phyloP scores from a whole-genome alignment of 37 sponge, comb jelly and placozoan species.

The Beroe ovata region DNA sequence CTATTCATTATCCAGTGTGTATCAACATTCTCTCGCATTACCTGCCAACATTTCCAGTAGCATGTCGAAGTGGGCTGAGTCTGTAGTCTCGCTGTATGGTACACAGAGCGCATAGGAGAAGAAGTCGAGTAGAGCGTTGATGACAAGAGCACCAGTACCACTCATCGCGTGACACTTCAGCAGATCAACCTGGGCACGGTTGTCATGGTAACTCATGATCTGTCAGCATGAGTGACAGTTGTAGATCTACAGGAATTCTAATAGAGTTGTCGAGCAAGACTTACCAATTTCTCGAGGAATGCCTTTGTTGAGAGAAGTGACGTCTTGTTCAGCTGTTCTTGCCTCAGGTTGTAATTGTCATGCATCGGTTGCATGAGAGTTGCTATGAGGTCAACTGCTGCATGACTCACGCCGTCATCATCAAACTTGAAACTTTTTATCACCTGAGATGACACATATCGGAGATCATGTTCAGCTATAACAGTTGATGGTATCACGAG shows the following conservation, averaged over 20 bases:
- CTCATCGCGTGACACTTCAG: constrained; percentile 17
- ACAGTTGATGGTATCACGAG: too few species aligned
- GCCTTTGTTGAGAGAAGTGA: constrained; percentile 88
- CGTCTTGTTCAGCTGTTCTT: constrained; percentile 95
- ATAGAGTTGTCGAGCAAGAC: background rate
- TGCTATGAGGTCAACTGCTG: constrained; percentile 92
- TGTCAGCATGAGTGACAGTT: too few species aligned
- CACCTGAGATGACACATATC: too few species aligned
- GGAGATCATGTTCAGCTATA: too few species aligned
- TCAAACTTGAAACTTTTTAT: constrained; percentile 86
- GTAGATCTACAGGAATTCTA: too few species aligned
- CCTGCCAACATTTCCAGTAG: constrained; percentile 88
- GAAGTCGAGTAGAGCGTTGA: constrained; percentile 96
- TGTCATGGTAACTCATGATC: background rate
- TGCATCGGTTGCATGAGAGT: constrained; percentile 99
- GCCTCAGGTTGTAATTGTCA: constrained; percentile 89
- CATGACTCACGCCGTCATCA: constrained; percentile 88
- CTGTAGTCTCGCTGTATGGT: constrained; percentile 98
- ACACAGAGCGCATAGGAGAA: constrained; percentile 98
- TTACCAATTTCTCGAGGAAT: constrained; percentile 78
- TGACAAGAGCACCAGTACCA: constrained; percentile 92
- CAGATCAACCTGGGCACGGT: background rate
- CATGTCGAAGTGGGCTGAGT: constrained; percentile 85
- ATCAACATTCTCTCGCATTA: background rate
- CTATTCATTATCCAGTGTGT: too few species aligned